Evolutionary conservation across 2,113 vertebrate genomes (phyloP).

Genomic region (Nycticryphes semicollaris): DNA sequence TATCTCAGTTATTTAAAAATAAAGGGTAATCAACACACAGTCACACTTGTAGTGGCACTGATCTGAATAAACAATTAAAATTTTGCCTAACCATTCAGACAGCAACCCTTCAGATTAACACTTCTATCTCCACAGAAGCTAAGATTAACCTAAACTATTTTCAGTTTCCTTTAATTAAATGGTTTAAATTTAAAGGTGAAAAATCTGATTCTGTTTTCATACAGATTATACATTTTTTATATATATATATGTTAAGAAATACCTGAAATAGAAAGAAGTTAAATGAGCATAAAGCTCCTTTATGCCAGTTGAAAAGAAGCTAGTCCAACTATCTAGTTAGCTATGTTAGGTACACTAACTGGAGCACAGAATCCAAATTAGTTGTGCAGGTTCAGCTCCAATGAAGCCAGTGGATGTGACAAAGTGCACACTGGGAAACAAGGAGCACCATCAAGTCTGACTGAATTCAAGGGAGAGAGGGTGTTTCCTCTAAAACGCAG

Average conservation of each 20-base stretch:
- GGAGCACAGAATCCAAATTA: background rate
- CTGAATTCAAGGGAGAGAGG: background rate
- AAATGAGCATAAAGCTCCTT: background rate
- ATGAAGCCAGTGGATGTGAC: background rate
- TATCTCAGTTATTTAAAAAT: background rate
- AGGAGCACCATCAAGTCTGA: background rate
- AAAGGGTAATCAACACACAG: background rate
- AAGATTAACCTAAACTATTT: background rate
- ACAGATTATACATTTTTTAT: background rate
- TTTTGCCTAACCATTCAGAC: background rate
- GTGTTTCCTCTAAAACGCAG: background rate
- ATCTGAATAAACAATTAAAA: background rate
- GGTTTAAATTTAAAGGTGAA: background rate
- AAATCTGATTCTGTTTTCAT: background rate
- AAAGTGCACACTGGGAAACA: background rate
- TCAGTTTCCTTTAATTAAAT: background rate
- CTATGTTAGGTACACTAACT: background rate
- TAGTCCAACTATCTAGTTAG: background rate
- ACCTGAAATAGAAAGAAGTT: background rate
- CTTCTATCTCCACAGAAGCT: background rate
- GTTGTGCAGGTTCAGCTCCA: background rate
- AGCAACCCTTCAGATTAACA: background rate
- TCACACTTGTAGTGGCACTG: background rate
- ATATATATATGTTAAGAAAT: no score
- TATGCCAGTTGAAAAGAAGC: background rate